Percentiles rank a stretch among this genome's conserved stretches.
Evolutionary conservation across 2,888 invertebrate species (phyloP).

Genomic region (Aromia moschata): DNA sequence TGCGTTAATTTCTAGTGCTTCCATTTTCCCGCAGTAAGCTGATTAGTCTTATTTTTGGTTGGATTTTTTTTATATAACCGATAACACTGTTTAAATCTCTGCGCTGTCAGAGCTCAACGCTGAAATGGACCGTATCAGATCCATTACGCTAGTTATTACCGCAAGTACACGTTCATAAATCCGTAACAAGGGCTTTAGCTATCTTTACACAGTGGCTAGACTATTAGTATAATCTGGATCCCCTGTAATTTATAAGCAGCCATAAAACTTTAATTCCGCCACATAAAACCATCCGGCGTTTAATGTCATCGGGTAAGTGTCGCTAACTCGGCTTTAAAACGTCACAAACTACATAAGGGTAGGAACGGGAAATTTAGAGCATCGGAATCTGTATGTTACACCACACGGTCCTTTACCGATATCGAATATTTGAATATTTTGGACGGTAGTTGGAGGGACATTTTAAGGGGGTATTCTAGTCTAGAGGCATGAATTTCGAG

Average conservation of each 20-base stretch:
- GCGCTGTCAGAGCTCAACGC: no score
- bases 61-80: no score
- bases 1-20: no score
- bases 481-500: no score
- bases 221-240: background rate
- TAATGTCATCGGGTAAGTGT: conserved; percentile 1
- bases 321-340: conserved; percentile 2
- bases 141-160: background rate
- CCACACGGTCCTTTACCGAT: background rate
- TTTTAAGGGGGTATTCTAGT: no score
- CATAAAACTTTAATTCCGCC: background rate
- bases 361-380: background rate
- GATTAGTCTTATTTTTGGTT: no score
- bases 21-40: no score
- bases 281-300: background rate
- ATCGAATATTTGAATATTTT: no score
- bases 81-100: no score
- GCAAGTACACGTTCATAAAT: background rate
- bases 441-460: no score
- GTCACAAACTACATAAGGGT: background rate
- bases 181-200: no score
- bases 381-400: background rate
- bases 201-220: background rate
- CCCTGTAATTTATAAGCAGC: background rate
- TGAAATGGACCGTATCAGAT: no score